Conservation (phyloP, 2,888 invertebrate genomes). For the Drosophila birchii region DNA sequence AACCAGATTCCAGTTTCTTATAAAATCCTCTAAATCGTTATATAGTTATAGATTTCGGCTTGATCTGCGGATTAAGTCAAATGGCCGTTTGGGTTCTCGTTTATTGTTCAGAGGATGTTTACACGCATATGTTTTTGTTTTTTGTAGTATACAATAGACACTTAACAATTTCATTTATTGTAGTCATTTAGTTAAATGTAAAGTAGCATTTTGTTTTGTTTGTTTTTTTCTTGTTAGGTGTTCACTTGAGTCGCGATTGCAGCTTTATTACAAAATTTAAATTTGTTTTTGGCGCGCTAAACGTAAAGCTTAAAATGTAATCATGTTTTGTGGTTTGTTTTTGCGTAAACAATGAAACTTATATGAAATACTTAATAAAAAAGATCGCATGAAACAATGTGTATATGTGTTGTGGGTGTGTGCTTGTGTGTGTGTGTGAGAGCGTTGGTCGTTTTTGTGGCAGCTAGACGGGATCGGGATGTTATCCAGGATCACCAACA, state of each 20-base stretch:
- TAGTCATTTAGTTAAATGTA: constrained; percentile 56
- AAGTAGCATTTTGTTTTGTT: constrained; percentile 36
- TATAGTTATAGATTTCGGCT: constrained; percentile 21
- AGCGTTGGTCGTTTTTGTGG: constrained; percentile 44
- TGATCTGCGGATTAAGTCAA: constrained; percentile 45
- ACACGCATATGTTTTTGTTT: constrained; percentile 47
- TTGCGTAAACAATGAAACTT: constrained; percentile 70
- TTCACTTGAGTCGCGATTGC: constrained; percentile 60
- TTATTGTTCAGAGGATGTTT: constrained; percentile 52
- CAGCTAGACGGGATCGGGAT: constrained; percentile 16
- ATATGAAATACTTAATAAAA: constrained; percentile 77
- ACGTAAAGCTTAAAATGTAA: constrained; percentile 74
- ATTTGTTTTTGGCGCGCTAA: constrained; percentile 75
- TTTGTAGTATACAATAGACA: constrained; percentile 57
- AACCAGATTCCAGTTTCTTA: neutral
- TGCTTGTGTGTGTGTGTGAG: constrained; percentile 33
- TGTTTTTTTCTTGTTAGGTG: constrained; percentile 53
- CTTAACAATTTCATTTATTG: constrained; percentile 54
- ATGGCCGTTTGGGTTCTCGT: constrained; percentile 37
- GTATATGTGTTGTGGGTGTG: constrained; percentile 35
- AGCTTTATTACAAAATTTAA: constrained; percentile 63
- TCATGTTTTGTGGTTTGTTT: constrained; percentile 66
- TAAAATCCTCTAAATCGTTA: constrained; percentile 1
- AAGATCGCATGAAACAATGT: constrained; percentile 76
- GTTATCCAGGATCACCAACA: constrained; percentile 7